Conservation (phyloP, 2,888 invertebrate species). For the Andrena trimmerana region DNA sequence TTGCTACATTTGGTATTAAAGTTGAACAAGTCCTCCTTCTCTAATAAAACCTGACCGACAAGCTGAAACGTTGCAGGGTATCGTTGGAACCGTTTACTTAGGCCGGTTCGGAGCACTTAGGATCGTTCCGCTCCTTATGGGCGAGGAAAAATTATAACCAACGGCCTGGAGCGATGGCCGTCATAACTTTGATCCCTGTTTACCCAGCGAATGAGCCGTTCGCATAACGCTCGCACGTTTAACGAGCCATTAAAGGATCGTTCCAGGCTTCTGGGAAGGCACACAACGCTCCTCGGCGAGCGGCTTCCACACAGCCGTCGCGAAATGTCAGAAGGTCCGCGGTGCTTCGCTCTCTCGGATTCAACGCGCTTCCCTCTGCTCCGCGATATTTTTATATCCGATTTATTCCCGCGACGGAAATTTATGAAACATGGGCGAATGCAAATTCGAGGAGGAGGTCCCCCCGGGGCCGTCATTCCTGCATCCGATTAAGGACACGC, state of each 20-base stretch:
- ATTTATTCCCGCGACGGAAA: slow-evolving; percentile 1
- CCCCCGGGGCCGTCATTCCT: background rate
- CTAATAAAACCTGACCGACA: slow-evolving; percentile 28
- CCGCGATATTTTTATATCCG: background rate
- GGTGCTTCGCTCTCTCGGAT: background rate
- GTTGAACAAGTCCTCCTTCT: background rate
- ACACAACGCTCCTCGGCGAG: background rate
- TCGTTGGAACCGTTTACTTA: slow-evolving; percentile 56
- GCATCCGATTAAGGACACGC: slow-evolving; percentile 18
- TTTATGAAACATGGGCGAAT: slow-evolving; percentile 16
- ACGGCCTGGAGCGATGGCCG: slow-evolving; percentile 44
- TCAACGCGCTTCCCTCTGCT: background rate
- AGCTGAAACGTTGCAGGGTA: background rate
- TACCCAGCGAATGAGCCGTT: slow-evolving; percentile 42
- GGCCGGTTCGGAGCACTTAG: slow-evolving; percentile 33
- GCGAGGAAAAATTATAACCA: slow-evolving; percentile 61
- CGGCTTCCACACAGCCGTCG: background rate
- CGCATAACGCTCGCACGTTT: slow-evolving; percentile 47
- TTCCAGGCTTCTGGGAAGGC: slow-evolving; percentile 20
- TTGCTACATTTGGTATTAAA: background rate
- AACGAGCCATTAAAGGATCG: slow-evolving; percentile 68
- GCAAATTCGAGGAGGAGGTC: background rate
- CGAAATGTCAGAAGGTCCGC: background rate
- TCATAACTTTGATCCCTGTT: slow-evolving; percentile 64
- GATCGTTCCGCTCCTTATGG: slow-evolving; percentile 49